phyloP scores from a whole-genome alignment of 2,888 invertebrate species.

The Lumbricus terrestris region DNA sequence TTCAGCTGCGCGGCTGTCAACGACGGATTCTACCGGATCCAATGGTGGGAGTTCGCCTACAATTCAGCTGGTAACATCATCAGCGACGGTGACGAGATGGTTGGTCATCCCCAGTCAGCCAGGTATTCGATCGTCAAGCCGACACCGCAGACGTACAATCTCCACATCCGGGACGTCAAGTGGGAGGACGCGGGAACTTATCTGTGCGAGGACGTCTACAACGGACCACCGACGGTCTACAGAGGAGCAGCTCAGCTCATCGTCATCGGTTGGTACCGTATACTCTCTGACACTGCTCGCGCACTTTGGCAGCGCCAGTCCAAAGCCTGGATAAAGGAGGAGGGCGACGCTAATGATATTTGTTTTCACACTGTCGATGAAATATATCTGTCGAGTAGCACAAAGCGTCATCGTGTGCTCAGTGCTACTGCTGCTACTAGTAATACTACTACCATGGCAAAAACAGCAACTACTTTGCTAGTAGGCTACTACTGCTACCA shows the following conservation, averaged over 20 bases:
- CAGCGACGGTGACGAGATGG: neutral
- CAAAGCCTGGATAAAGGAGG: neutral
- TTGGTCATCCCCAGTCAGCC: neutral
- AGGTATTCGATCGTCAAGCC: neutral
- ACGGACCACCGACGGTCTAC: neutral
- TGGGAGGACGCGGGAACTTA: conserved; percentile 11
- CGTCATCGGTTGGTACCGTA: conserved; percentile 17
- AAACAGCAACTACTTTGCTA: no score
- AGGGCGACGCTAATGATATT: neutral
- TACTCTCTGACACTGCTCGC: no score
- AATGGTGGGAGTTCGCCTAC: conserved; percentile 19
- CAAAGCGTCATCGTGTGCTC: no score
- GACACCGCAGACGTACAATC: neutral
- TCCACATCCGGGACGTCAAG: conserved; percentile 23
- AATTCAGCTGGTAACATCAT: neutral
- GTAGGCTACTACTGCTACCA: no score
- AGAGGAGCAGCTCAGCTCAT: conserved; percentile 19
- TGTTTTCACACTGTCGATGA: no score
- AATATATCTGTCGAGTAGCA: no score
- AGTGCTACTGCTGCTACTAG: no score
- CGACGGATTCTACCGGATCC: neutral
- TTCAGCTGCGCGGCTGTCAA: neutral
- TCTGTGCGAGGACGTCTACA: conserved; percentile 6
- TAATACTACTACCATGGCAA: no score
- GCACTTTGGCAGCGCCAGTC: no score